A percentile compares a stretch with the other conserved stretches of the same genome.
These are phyloP conservation scores for Xanthorhoe spadicearia DNA, from an alignment of 2,888 invertebrate genomes.

Conservation along the genomic window DNA sequence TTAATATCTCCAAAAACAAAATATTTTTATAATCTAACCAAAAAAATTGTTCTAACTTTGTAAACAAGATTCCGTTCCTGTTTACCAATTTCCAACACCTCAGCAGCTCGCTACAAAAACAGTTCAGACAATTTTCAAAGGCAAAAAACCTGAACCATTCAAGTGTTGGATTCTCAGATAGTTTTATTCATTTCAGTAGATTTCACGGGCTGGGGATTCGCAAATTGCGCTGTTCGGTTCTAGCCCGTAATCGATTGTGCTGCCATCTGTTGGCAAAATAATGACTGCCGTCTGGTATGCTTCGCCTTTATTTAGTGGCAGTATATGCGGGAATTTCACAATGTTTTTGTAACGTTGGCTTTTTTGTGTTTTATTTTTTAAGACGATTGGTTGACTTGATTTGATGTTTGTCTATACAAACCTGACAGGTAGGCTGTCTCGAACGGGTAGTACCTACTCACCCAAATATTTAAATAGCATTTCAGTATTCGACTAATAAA, in stretches of 20 bases:
- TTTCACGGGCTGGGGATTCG: conserved; percentile 77
- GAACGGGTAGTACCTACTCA: too few species aligned
- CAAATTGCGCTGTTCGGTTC: conserved; percentile 78
- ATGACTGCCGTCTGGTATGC: conserved; percentile 79
- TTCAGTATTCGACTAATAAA: too few species aligned
- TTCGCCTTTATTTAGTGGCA: conserved; percentile 61
- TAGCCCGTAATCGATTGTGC: conserved; percentile 79
- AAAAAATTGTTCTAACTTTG: not conserved
- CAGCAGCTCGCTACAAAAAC: conserved; percentile 18
- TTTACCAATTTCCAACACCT: conserved; percentile 5
- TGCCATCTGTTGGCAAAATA: conserved; percentile 83
- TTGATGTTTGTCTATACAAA: too few species aligned
- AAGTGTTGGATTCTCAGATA: conserved; percentile 72
- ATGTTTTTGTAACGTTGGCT: not conserved
- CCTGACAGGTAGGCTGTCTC: too few species aligned
- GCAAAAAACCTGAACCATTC: conserved; percentile 49
- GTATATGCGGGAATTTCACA: conserved; percentile 51
- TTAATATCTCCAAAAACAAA: not conserved
- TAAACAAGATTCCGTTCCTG: not conserved
- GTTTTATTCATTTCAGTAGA: conserved; percentile 83
- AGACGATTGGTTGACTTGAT: too few species aligned
- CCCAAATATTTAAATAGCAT: too few species aligned
- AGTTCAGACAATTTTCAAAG: conserved; percentile 34
- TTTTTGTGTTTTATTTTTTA: not conserved
- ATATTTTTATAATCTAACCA: not conserved